phyloP scores from a whole-genome alignment of 2,797 vertebrate species.

The Notamacropus eugenii region DNA sequence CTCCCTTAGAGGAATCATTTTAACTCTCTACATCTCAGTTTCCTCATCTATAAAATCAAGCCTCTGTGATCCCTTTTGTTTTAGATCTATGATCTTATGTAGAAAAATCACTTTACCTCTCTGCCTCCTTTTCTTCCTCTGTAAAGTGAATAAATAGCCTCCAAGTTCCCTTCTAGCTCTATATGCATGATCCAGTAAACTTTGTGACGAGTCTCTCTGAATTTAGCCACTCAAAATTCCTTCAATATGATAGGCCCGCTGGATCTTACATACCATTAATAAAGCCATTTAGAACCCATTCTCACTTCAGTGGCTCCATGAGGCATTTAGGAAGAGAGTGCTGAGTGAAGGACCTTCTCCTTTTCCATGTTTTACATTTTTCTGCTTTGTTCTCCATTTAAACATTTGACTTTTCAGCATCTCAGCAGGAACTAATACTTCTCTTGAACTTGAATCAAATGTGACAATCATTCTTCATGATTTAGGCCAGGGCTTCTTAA shows the following conservation, averaged over 20 bases:
- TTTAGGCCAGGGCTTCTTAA: neutral
- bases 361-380: neutral
- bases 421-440: neutral
- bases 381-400: neutral
- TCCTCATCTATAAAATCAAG: neutral
- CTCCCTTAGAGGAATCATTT: neutral
- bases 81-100: neutral
- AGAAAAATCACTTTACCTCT: neutral
- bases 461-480: neutral
- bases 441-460: neutral
- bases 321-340: neutral
- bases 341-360: neutral
- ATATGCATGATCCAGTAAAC: neutral
- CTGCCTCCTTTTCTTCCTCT: neutral
- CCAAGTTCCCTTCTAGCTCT: neutral
- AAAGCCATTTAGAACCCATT: neutral
- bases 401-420: neutral
- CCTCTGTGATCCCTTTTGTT: neutral
- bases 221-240: neutral
- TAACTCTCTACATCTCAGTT: neutral
- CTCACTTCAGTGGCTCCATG: neutral
- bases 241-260: neutral
- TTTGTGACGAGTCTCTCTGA: neutral
- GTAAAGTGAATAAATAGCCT: neutral
- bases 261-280: neutral